Percentiles rank a stretch among this genome's conserved stretches.
Conservation (phyloP, 2,113 vertebrate genomes). For the Phylloscopus trochilus region DNA sequence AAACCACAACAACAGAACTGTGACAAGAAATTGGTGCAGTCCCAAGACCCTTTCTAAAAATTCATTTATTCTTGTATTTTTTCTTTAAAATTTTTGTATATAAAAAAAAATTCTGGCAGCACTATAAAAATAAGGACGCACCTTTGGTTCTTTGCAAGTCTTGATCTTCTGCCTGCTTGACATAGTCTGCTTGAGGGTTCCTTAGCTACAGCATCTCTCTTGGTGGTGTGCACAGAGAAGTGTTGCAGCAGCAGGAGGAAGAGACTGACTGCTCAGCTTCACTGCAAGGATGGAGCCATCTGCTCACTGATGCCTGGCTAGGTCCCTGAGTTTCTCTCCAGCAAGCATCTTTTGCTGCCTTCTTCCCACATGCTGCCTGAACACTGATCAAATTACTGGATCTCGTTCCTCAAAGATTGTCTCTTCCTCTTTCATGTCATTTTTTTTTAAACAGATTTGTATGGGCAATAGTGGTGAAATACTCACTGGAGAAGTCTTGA, state of each 20-base stretch:
- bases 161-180: neutral
- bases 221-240: neutral
- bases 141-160: neutral
- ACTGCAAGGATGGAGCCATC: neutral
- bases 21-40: neutral
- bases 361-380: conserved; percentile 10
- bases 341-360: conserved; percentile 2
- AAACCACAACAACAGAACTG: neutral
- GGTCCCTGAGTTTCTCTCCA: neutral
- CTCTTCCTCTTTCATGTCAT: neutral
- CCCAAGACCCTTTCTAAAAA: neutral
- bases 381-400: neutral
- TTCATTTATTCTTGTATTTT: neutral
- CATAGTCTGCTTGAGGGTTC: neutral
- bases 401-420: neutral
- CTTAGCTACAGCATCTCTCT: neutral
- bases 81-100: neutral
- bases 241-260: neutral
- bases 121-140: neutral
- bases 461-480: neutral
- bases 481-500: neutral
- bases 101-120: neutral
- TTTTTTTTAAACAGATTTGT: neutral
- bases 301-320: neutral
- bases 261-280: conserved; percentile 15